phyloP scores from a whole-genome alignment of 2,797 vertebrate species.

The Silurus lanzhouensis region DNA sequence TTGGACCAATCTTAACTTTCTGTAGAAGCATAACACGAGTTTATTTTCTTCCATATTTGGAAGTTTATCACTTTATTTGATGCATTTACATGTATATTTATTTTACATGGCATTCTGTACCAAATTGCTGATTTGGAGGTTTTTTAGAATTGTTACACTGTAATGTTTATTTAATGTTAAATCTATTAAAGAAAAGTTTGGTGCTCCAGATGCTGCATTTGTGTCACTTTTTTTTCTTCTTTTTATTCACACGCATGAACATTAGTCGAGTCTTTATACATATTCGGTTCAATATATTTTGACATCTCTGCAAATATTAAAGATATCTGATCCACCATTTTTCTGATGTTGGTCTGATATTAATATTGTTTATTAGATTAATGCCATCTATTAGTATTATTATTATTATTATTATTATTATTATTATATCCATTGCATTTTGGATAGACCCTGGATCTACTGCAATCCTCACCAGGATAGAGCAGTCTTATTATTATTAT shows the following conservation, averaged over 20 bases:
- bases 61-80: slow-evolving; percentile 69
- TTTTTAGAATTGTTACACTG: slow-evolving; percentile 61
- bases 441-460: background rate
- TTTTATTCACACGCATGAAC: background rate
- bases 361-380: too few species aligned
- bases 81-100: slow-evolving; percentile 72
- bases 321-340: too few species aligned
- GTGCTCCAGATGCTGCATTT: too few species aligned
- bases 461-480: background rate
- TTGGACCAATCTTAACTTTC: slow-evolving; percentile 48
- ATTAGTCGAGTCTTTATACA: background rate
- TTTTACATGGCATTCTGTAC: slow-evolving; percentile 65
- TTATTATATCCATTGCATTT: background rate
- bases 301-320: too few species aligned
- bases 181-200: slow-evolving; percentile 36
- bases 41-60: slow-evolving; percentile 79
- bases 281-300: background rate
- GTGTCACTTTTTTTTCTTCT: too few species aligned
- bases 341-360: too few species aligned
- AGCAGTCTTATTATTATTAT: background rate
- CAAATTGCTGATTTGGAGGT: slow-evolving; percentile 60
- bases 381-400: slow-evolving; percentile 12
- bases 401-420: background rate
- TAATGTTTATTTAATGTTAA: slow-evolving; percentile 69
- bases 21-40: slow-evolving; percentile 54